Evolutionary conservation across 2,113 vertebrate genomes (phyloP), one percentile per base, ranked within the genome.

Genomic region (Ceyx melanurus): DNA sequence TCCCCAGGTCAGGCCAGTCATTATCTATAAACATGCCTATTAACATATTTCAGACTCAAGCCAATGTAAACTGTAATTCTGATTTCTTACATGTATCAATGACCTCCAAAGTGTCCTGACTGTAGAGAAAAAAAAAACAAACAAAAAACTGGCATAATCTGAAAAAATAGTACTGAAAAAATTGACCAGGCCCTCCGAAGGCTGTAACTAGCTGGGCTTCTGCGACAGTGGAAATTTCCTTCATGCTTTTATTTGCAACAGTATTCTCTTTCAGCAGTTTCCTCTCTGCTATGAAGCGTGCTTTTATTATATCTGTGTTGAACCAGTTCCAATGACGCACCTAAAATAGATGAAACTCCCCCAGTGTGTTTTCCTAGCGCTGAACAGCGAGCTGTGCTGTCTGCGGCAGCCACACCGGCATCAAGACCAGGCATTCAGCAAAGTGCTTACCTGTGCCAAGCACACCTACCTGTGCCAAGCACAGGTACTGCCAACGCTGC

Each of bases 161-260:
- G 18, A 58, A 71, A 85, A 43, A 73, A 70, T 25, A 57, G 19
- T 40, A 51, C 10, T 35, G 42, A 15, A 23, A 15, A 23, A 31
- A 72, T 48, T 77, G 71, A 35, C 13, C 31, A 66, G 25, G 31
- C 23, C 4, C 1, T 2, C 18, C 12, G 23, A 72, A 79, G 21
- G 33, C 35, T 7, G 10, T 45, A 40, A 23, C 48, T 45, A 66
- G 58, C n/a, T 11, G 28, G 56, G 77, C 46, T 85, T 93, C 66
- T 40, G 33, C 0, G 3, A 64, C 26, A 78, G 51, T 97, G 96
- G 97, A 97, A 97, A 96, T 96, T 97, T 97, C 94, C 96, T 88
- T 78, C 9, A 1, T 0, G 19, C 37, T 76, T 85, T 89, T 75
- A 71, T 94, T 87, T 82, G 65, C 78, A 94, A 96, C 72, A 97